phyloP scores from a whole-genome alignment of 1,140 invertebrate genomes.

The Maconellicoccus hirsutus region DNA sequence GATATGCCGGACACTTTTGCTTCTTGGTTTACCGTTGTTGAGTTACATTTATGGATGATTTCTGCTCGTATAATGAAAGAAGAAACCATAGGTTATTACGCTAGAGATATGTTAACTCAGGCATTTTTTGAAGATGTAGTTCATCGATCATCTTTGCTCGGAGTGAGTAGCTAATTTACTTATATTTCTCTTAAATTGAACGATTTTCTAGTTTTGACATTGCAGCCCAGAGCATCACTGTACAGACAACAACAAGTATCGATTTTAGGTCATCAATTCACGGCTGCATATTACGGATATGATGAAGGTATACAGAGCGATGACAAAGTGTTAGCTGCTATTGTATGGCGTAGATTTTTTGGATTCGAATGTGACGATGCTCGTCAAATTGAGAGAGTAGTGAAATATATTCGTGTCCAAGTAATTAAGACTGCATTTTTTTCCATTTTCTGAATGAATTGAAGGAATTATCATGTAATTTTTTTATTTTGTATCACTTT shows the following conservation, averaged over 20 bases:
- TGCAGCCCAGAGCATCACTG: neutral
- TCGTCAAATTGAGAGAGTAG: slow-evolving; percentile 48
- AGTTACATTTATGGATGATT: slow-evolving; percentile 75
- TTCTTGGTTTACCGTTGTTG: slow-evolving; percentile 71
- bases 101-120: slow-evolving; percentile 60
- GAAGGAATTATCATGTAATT: neutral
- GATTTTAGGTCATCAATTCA: slow-evolving; percentile 58
- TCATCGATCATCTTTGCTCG: slow-evolving; percentile 41
- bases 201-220: neutral
- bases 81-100: slow-evolving; percentile 51
- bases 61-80: slow-evolving; percentile 61
- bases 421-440: slow-evolving; percentile 35
- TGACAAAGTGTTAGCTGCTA: slow-evolving; percentile 59
- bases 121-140: slow-evolving; percentile 68
- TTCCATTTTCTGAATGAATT: neutral
- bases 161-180: neutral
- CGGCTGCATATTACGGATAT: slow-evolving; percentile 65
- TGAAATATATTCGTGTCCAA: slow-evolving; percentile 60
- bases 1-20: slow-evolving; percentile 63
- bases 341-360: slow-evolving; percentile 71
- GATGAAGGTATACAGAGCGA: slow-evolving; percentile 67
- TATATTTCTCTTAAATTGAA: neutral
- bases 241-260: neutral
- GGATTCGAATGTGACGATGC: slow-evolving; percentile 46
- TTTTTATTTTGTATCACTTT: neutral